Percentiles rank a stretch among this genome's conserved stretches.
Evolutionary conservation across 2,888 invertebrate species (phyloP).

Genomic region (Rotaria magnacalcarata): DNA sequence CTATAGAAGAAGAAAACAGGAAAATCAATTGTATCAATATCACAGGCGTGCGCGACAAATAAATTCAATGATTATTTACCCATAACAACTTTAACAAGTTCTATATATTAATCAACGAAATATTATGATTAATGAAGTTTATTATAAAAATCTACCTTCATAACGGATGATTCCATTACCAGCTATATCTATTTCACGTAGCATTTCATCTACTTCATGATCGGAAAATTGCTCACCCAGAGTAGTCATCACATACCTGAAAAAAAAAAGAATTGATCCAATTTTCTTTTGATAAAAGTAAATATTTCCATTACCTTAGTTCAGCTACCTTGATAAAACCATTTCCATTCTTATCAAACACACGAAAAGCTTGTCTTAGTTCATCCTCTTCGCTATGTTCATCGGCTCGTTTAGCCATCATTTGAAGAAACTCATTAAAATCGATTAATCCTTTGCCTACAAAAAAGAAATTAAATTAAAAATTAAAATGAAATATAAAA

Average conservation of each 20-base stretch:
- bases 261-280: background rate
- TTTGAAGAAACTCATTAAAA: conserved; percentile 36
- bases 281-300: background rate
- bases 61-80: background rate
- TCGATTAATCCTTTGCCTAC: conserved; percentile 27
- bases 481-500: background rate
- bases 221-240: conserved; percentile 27
- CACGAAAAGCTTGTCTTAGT: conserved; percentile 6
- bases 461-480: background rate
- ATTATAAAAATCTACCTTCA: background rate
- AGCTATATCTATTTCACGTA: background rate
- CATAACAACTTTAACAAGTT: background rate
- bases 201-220: conserved; percentile 25
- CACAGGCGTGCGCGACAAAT: background rate
- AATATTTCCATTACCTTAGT: background rate
- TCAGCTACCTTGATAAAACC: conserved; percentile 7
- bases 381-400: conserved; percentile 23
- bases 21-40: background rate
- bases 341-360: conserved; percentile 23
- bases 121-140: background rate
- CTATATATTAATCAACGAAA: background rate
- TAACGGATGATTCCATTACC: conserved; percentile 20
- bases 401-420: conserved; percentile 23
- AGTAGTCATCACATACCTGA: background rate
- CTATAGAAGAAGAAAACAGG: background rate